Percentiles rank a stretch among this genome's conserved stretches.
phyloP scores from a whole-genome alignment of 1,140 invertebrate genomes.

The Drosophila simulans region DNA sequence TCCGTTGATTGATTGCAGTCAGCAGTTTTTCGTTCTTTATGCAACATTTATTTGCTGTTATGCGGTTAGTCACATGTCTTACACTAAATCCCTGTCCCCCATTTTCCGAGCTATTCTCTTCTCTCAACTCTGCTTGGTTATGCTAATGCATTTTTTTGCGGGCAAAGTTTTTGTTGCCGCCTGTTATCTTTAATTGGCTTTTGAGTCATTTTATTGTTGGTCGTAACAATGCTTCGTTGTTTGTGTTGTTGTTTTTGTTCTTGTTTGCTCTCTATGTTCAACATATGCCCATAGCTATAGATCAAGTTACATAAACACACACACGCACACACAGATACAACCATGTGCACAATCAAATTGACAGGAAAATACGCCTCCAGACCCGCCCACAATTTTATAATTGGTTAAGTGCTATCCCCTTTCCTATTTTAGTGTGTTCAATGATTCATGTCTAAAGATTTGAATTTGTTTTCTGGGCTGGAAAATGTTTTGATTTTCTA shows the following conservation, averaged over 20 bases:
- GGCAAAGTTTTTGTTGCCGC: constrained; percentile 32
- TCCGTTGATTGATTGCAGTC: constrained; percentile 82
- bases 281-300: constrained; percentile 55
- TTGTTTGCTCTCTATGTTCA: constrained; percentile 24
- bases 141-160: constrained; percentile 67
- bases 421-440: constrained; percentile 44
- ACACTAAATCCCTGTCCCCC: constrained; percentile 2
- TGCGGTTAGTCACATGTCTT: constrained; percentile 51
- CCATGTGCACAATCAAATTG: constrained; percentile 34
- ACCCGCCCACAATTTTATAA: constrained; percentile 52
- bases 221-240: constrained; percentile 47
- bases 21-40: constrained; percentile 82
- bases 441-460: constrained; percentile 71
- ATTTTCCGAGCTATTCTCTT: constrained; percentile 17
- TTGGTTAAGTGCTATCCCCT: constrained; percentile 52
- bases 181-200: constrained; percentile 82
- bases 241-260: neutral
- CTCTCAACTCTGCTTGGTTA: constrained; percentile 52
- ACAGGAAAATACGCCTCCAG: constrained; percentile 28
- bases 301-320: constrained; percentile 57
- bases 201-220: constrained; percentile 68
- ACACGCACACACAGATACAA: neutral
- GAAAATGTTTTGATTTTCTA: constrained; percentile 25
- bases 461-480: constrained; percentile 57
- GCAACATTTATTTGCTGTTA: constrained; percentile 78